These are phyloP conservation scores for Lottia gigantea DNA, from an alignment of 2,888 invertebrate genomes.

Conservation along the genomic window DNA sequence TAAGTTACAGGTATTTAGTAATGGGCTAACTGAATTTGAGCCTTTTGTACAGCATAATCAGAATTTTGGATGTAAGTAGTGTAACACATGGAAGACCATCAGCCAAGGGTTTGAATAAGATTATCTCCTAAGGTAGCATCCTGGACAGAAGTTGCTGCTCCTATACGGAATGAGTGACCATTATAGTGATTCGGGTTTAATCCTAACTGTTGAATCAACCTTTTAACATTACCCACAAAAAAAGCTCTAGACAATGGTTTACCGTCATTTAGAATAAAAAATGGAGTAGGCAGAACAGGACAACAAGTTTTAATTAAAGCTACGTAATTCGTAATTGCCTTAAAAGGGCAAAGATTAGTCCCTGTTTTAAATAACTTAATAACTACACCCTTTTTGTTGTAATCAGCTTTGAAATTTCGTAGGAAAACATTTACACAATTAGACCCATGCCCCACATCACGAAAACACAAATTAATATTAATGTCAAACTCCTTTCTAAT, in stretches of 20 bases:
- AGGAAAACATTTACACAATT: not conserved
- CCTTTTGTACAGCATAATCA: too few relatives aligned
- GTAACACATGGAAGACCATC: too few relatives aligned
- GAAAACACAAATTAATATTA: not conserved
- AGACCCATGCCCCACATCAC: not conserved
- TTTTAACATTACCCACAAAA: not conserved
- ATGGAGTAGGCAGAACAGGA: not conserved
- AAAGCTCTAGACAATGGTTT: not conserved
- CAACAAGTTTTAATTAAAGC: not conserved
- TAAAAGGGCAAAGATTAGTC: not conserved
- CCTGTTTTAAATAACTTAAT: conserved; percentile 4
- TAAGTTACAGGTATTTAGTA: too few relatives aligned
- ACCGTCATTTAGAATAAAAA: not conserved
- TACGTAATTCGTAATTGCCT: not conserved
- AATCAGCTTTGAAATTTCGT: conserved; percentile 12
- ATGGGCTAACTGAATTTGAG: too few relatives aligned
- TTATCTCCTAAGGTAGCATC: not conserved
- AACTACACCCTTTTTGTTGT: not conserved
- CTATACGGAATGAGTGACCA: not conserved
- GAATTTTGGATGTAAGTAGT: too few relatives aligned
- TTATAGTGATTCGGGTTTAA: not conserved
- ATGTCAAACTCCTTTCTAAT: not conserved
- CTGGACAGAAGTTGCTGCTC: not conserved
- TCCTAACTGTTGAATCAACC: not conserved
- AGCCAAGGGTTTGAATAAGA: not conserved